A percentile compares a stretch with the other conserved stretches of the same genome.
Conservation (phyloP, 2,888 invertebrate genomes). For the Lycaena phlaeas region DNA sequence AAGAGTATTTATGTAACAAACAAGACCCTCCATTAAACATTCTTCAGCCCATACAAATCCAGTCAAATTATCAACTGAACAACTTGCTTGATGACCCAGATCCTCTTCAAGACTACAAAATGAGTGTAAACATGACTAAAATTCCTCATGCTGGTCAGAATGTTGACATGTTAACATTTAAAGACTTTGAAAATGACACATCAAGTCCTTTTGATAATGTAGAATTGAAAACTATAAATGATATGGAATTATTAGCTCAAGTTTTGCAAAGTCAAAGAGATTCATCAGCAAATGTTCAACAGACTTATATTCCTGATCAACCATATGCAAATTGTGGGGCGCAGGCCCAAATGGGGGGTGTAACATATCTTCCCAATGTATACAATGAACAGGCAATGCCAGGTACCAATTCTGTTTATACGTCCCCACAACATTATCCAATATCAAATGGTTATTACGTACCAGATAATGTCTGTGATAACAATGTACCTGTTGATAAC, state of each 20-base stretch:
- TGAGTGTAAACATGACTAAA: slow-evolving; percentile 42
- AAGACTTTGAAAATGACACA: slow-evolving; percentile 93
- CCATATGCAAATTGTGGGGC: slow-evolving; percentile 45
- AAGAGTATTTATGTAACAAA: slow-evolving; percentile 29
- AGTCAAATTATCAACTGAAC: slow-evolving; percentile 41
- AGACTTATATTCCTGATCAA: slow-evolving; percentile 33
- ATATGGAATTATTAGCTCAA: slow-evolving; percentile 90
- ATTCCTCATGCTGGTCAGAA: slow-evolving; percentile 44
- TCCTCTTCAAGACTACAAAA: slow-evolving; percentile 49
- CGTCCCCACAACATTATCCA: slow-evolving; percentile 48
- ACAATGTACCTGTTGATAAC: slow-evolving; percentile 33
- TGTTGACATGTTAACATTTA: slow-evolving; percentile 65
- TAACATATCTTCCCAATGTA: slow-evolving; percentile 50
- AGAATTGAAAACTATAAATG: slow-evolving; percentile 93
- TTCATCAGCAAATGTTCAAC: slow-evolving; percentile 35
- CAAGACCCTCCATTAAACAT: slow-evolving; percentile 47
- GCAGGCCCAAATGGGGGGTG: slow-evolving; percentile 48
- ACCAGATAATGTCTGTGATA: slow-evolving; percentile 35
- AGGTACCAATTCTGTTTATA: slow-evolving; percentile 42
- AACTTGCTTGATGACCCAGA: slow-evolving; percentile 62
- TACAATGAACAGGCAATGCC: slow-evolving; percentile 48
- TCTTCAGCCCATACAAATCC: slow-evolving; percentile 58
- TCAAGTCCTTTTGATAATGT: slow-evolving; percentile 95
- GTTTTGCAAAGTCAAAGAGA: slow-evolving; percentile 72
- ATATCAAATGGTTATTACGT: slow-evolving; percentile 50